Base-by-base conservation (phyloP, 2,888 invertebrate species). In the Trissoscelio sp. region DNA sequence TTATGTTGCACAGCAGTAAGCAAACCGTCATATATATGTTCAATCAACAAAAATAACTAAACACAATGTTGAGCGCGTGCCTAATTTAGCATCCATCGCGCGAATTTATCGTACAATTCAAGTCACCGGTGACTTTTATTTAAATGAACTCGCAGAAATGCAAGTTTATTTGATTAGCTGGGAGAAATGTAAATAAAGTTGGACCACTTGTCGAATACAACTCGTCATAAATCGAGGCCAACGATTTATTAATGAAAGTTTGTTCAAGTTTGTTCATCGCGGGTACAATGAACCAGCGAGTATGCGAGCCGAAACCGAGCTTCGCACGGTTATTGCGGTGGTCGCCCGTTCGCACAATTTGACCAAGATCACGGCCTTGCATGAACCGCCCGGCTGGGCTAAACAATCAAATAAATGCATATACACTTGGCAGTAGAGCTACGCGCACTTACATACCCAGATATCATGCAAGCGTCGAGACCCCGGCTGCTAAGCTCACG, bases 191-290 rank as follows among this genome's bases (percentile, higher is more conserved):
- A n/a, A n/a, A n/a, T n/a, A n/a, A 31, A 64, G 14, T 64, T 64
- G 64, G 64, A 48, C 24, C 31, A 7, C 48, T 24, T 37, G 48
- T 64, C 64, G 48, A 64, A 24, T n/a, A 9, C n/a, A 46, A 44
- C 57, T 66, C 37, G 31, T 57, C 55, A 20, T 34, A 69, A 55
- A 57, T 69, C 46, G 69, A 57, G 55, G 55, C 31, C 53, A 46
- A 44, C 31, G 24, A 69, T 69, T 57, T 55, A 69, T 69, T 46
- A 57, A 69, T 24, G 69, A 69, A 44, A 57, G 69, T 55, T 73
- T 60, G 60, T n/a, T n/a, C n/a, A n/a, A n/a, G n/a, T n/a, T n/a
- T n/a, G n/a, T n/a, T 24, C 53, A 3, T 16, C 0, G 11, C 42
- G 16, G 31, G 73, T 31, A 24, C 73, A 37, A 22, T 57, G 73